phyloP scores from a whole-genome alignment of 2,113 vertebrate species.

The Motacilla tschutschensis region DNA sequence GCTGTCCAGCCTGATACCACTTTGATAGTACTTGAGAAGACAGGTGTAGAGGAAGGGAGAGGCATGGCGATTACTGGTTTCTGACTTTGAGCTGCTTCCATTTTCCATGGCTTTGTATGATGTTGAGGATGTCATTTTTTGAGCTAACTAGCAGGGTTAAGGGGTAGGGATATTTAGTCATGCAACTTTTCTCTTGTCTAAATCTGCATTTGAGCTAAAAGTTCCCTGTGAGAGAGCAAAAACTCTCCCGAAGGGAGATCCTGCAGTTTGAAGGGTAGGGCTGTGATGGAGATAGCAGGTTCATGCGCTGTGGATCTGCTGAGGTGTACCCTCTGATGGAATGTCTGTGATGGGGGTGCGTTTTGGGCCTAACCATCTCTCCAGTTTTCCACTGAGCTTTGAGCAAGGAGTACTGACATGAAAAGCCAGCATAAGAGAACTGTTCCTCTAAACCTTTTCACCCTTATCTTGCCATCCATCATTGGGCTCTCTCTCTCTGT shows the following conservation, averaged over 20 bases:
- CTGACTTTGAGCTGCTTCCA: not conserved
- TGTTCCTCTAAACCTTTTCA: not conserved
- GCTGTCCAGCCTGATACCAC: not conserved
- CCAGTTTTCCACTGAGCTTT: not conserved
- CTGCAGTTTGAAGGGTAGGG: not conserved
- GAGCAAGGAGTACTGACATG: not conserved
- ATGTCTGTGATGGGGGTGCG: fast-evolving
- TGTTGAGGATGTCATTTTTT: not conserved
- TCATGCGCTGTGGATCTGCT: not conserved
- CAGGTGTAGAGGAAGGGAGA: not conserved
- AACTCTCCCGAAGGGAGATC: not conserved
- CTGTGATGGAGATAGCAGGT: not conserved
- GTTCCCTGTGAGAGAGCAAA: not conserved
- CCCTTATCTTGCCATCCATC: not conserved
- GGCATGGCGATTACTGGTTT: not conserved
- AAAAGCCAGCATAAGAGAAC: not conserved
- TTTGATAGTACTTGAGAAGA: not conserved
- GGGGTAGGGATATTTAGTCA: not conserved
- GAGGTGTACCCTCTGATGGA: not conserved
- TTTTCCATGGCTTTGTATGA: fast-evolving
- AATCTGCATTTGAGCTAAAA: not conserved
- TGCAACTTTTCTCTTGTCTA: not conserved
- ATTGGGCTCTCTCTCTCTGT: fast-evolving
- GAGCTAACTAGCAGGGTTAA: not conserved
- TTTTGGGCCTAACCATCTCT: not conserved